Evolutionary conservation across 2,888 invertebrate species (phyloP).

Genomic region (Diplolepis rosae): DNA sequence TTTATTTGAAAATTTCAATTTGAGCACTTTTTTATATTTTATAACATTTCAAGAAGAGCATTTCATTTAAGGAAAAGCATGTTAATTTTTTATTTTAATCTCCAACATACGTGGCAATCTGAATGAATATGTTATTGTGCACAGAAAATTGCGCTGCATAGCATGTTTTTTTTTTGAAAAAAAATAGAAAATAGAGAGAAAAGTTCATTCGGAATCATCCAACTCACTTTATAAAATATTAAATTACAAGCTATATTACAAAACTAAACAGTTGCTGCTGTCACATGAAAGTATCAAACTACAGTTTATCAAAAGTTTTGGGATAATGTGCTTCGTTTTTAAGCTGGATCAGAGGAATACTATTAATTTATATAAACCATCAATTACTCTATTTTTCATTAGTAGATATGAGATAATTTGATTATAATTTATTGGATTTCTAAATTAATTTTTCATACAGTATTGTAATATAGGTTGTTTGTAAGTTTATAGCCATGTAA

Average conservation of each 20-base stretch:
- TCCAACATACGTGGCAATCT: background rate
- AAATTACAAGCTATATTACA: background rate
- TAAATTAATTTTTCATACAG: no score
- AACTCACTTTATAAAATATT: background rate
- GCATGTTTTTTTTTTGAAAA: background rate
- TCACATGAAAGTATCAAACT: background rate
- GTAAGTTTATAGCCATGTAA: no score
- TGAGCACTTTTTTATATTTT: no score
- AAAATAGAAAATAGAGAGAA: constrained; percentile 1
- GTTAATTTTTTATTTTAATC: background rate
- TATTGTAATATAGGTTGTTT: no score
- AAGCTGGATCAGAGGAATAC: no score
- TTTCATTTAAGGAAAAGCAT: no score
- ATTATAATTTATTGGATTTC: no score
- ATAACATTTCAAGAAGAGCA: no score
- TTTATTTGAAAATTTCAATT: no score
- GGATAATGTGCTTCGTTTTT: background rate
- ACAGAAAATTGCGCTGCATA: background rate
- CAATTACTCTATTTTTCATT: no score
- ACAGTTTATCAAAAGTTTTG: background rate
- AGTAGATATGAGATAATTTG: no score
- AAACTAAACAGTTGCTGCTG: background rate
- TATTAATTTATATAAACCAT: no score
- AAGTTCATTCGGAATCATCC: background rate
- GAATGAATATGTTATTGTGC: constrained; percentile 5